phyloP scores from a whole-genome alignment of 1,140 invertebrate genomes.

The Pectinophora gossypiella region DNA sequence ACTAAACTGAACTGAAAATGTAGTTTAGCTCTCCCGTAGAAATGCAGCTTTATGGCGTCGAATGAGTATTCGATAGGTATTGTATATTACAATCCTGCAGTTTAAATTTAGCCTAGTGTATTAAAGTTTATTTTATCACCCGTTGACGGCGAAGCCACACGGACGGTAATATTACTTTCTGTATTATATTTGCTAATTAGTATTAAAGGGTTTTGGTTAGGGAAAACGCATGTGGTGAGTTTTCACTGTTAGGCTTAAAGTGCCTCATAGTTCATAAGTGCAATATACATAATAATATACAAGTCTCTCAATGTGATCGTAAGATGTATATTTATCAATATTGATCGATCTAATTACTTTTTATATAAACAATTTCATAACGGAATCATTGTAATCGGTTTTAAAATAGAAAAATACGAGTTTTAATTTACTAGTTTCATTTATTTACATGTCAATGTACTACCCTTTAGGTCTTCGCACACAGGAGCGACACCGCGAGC shows the following conservation, averaged over 20 bases:
- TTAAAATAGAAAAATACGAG: conserved; percentile 39
- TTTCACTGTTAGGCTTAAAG: conserved; percentile 49
- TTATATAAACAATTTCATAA: conserved; percentile 18
- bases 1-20: too few species aligned
- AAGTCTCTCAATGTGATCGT: conserved; percentile 66
- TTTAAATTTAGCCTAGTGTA: too few species aligned
- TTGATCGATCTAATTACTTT: conserved; percentile 13
- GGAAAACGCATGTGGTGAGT: conserved; percentile 69
- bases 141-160: not conserved
- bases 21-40: too few species aligned
- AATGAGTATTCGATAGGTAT: too few species aligned
- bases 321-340: conserved; percentile 54
- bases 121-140: too few species aligned
- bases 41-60: too few species aligned
- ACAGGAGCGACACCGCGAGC: too few species aligned
- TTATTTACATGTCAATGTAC: too few species aligned
- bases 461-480: too few species aligned
- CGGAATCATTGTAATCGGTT: conserved; percentile 48
- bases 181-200: not conserved
- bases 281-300: conserved; percentile 44
- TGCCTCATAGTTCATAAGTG: conserved; percentile 53
- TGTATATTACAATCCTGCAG: too few species aligned
- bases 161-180: not conserved
- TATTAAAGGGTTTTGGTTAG: conserved; percentile 42
- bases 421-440: conserved; percentile 6